Percentiles rank a stretch among this genome's conserved stretches.
Evolutionary conservation across 2,888 invertebrate species (phyloP).

Genomic region (Cyclophora punctaria): DNA sequence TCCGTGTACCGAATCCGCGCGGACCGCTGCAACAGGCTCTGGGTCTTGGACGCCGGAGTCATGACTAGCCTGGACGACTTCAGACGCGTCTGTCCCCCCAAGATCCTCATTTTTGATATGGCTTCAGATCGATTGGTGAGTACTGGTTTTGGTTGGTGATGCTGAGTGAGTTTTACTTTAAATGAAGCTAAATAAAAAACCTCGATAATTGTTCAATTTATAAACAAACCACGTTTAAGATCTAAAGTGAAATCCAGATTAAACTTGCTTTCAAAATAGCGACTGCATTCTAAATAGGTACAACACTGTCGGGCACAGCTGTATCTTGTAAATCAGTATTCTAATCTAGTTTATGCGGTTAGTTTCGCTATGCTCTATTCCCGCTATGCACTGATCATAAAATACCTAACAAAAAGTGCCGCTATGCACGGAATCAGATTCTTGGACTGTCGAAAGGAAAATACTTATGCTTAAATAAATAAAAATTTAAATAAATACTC

Average conservation of each 20-base stretch:
- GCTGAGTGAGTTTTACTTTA: neutral
- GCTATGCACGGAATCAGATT: too few species aligned
- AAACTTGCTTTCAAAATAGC: neutral
- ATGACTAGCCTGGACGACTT: slow-evolving; percentile 82
- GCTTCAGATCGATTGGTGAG: slow-evolving; percentile 80
- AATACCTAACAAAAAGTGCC: too few species aligned
- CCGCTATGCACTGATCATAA: too few species aligned
- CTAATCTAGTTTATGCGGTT: too few species aligned
- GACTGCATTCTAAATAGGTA: neutral
- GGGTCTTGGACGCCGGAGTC: slow-evolving; percentile 87
- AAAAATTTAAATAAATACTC: too few species aligned
- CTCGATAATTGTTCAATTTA: neutral
- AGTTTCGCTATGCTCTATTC: too few species aligned
- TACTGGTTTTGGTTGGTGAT: slow-evolving; percentile 3
- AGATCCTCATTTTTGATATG: slow-evolving; percentile 86
- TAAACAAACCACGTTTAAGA: neutral
- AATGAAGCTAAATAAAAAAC: too few species aligned
- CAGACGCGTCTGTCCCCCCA: slow-evolving; percentile 82
- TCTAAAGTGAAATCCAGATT: neutral
- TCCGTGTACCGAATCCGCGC: slow-evolving; percentile 85
- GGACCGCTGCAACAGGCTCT: slow-evolving; percentile 88
- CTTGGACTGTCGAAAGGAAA: too few species aligned
- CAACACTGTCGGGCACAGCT: too few species aligned
- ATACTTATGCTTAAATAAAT: too few species aligned
- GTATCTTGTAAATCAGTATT: too few species aligned